Evolutionary conservation across 2,888 invertebrate species (phyloP), one percentile per base, ranked within the genome.

Genomic region (Hipparchia sbordonii): DNA sequence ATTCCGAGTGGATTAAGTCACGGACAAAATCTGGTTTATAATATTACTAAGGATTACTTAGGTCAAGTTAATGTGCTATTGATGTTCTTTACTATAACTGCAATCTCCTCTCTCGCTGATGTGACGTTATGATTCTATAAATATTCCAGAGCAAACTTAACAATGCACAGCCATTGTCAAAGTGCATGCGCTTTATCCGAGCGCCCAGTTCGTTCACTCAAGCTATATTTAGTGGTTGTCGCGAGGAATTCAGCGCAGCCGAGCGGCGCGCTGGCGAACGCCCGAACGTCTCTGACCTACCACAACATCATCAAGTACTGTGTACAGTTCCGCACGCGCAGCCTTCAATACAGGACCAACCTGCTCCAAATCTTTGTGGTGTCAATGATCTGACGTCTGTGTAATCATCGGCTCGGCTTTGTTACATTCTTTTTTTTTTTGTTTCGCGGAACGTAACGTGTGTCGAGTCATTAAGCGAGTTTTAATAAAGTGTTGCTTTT

Each of bases 191-290:
- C 70, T 72, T 75, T 77, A 78, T 73, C 76, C 74, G 73, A 80
- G 79, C 81, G 82, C 73, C 79, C 86, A 89, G 92, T 92, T 91
- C 91, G 92, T 91, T 92, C 92, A 92, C 92, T 88, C 80, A 84
- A 83, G 89, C 91, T 92, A 92, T 92, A 93, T 93, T 92, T 93
- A 93, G 92, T 91, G 86, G 84, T 83, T 85, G 86, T 85, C 80
- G 82, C 59, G 48, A 51, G 82, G 77, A 80, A 80, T 81, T 76
- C 79, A 77, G 79, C 77, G 75, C 76, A 75, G 76, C 75, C 85
- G 86, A 85, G 87, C 79, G 86, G 85, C 87, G 39, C 79, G 81
- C 82, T 84, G 87, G 85, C 88, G 79, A 80, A 80, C 87, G 90
- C 89, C 87, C 79, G 78, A 65, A 46, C 67, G 72, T 33, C 65